Evolutionary conservation across 2,797 vertebrate species (phyloP).

Genomic region (Sparus aurata): DNA sequence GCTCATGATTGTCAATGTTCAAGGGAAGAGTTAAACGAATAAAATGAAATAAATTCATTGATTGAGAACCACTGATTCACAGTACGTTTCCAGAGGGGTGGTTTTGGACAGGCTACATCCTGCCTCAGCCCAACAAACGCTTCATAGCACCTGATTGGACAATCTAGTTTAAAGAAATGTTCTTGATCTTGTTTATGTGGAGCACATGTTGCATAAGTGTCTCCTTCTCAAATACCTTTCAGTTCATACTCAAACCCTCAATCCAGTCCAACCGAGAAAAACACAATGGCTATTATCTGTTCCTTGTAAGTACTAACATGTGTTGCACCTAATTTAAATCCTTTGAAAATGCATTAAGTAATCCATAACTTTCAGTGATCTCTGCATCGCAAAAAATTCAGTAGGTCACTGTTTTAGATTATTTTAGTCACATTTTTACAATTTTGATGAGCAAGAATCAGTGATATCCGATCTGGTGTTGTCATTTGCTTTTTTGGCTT

Average conservation of each 20-base stretch:
- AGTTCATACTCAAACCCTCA: conserved; percentile 5
- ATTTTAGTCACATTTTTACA: conserved; percentile 13
- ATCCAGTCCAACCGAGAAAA: conserved; percentile 3
- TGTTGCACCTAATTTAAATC: conserved; percentile 3
- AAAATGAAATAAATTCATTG: too few relatives aligned
- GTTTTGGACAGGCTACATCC: too few relatives aligned
- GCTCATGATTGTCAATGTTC: too few relatives aligned
- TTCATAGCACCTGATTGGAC: too few relatives aligned
- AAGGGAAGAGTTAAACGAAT: too few relatives aligned
- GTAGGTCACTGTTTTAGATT: conserved; percentile 9
- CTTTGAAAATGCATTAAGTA: conserved; percentile 8
- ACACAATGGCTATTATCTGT: background rate
- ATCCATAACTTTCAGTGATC: conserved; percentile 26
- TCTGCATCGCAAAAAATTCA: conserved; percentile 14
- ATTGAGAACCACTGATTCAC: background rate
- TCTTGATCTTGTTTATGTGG: background rate
- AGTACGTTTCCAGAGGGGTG: too few relatives aligned
- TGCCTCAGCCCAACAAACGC: too few relatives aligned
- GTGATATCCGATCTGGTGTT: background rate
- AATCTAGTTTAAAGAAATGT: background rate
- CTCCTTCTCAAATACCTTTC: conserved; percentile 13
- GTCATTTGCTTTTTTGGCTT: background rate
- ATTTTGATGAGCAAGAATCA: conserved; percentile 8
- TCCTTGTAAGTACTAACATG: background rate
- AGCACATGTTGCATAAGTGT: conserved; percentile 6